Conservation (phyloP, 2,888 invertebrate genomes). For the Physocephala rufipes region DNA sequence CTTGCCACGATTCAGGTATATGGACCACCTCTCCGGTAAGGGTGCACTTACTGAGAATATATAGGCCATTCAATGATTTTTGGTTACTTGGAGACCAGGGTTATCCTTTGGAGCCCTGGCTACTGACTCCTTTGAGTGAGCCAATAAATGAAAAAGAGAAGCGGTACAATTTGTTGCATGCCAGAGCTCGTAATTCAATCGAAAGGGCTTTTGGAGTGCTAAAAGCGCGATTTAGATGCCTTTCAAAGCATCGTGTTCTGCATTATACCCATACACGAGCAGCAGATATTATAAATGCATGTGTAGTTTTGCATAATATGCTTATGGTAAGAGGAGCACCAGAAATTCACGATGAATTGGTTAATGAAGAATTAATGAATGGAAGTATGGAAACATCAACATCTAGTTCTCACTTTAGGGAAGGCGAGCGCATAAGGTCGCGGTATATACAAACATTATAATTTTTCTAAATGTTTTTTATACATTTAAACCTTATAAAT, state of each 20-base stretch:
- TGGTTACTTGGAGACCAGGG: slow-evolving; percentile 35
- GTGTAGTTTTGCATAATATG: slow-evolving; percentile 34
- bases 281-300: slow-evolving; percentile 31
- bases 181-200: slow-evolving; percentile 32
- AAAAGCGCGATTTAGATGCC: slow-evolving; percentile 35
- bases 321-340: too few species aligned
- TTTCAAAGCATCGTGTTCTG: slow-evolving; percentile 31
- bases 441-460: too few species aligned
- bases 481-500: too few species aligned
- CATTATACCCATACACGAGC: slow-evolving; percentile 34
- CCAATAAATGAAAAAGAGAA: slow-evolving; percentile 4
- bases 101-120: slow-evolving; percentile 37
- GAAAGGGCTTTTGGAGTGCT: slow-evolving; percentile 36
- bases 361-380: too few species aligned
- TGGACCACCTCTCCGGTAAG: too few species aligned
- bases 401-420: too few species aligned
- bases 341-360: too few species aligned
- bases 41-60: background rate
- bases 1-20: too few species aligned
- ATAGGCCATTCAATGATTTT: slow-evolving; percentile 4
- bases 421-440: too few species aligned
- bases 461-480: too few species aligned
- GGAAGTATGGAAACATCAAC: too few species aligned
- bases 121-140: slow-evolving; percentile 30
- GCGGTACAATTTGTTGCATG: slow-evolving; percentile 34